phyloP scores from a whole-genome alignment of 2,888 invertebrate genomes.

The Pollenia griseotomentosa region DNA sequence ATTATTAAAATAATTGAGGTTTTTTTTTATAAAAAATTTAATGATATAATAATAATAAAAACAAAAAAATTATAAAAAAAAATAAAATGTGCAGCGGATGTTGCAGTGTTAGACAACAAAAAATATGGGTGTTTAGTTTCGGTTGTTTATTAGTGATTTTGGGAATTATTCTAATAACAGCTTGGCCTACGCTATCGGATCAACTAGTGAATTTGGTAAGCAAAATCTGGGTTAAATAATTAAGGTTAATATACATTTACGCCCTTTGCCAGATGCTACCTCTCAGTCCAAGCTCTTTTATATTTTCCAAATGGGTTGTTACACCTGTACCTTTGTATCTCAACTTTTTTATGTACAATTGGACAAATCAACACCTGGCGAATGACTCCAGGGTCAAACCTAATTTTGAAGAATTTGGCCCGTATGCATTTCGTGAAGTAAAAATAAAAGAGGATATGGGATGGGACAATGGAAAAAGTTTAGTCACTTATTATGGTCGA shows the following conservation, averaged over 20 bases:
- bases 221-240: neutral
- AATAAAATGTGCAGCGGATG: slow-evolving; percentile 79
- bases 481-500: slow-evolving; percentile 90
- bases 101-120: slow-evolving; percentile 80
- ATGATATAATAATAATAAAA: no score
- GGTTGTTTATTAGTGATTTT: slow-evolving; percentile 75
- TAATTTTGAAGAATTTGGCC: slow-evolving; percentile 85
- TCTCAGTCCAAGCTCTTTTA: slow-evolving; percentile 86
- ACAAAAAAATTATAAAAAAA: neutral
- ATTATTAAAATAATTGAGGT: no score
- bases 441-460: slow-evolving; percentile 84
- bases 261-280: slow-evolving; percentile 86
- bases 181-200: slow-evolving; percentile 79
- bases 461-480: slow-evolving; percentile 88
- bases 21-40: neutral
- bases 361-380: slow-evolving; percentile 89
- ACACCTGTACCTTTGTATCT: slow-evolving; percentile 92
- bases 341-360: slow-evolving; percentile 90
- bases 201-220: slow-evolving; percentile 75
- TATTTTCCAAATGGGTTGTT: slow-evolving; percentile 90
- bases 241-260: neutral
- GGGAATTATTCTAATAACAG: slow-evolving; percentile 78
- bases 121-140: slow-evolving; percentile 79
- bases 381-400: slow-evolving; percentile 85
- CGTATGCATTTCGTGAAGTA: slow-evolving; percentile 87